Conservation (phyloP, 2,888 invertebrate species). For the Lucinisca nassula region DNA sequence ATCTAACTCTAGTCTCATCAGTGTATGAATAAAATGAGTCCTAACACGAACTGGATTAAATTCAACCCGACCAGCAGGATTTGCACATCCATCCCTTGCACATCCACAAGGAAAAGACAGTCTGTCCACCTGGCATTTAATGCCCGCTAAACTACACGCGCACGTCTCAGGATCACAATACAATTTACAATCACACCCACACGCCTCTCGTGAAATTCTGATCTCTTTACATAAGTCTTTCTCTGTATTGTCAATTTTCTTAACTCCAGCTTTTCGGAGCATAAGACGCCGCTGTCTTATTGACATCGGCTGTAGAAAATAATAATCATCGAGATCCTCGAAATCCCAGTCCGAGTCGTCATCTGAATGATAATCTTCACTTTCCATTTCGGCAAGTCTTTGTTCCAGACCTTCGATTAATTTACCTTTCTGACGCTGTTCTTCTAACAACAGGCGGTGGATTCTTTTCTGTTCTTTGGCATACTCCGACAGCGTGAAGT, state of each 20-base stretch:
- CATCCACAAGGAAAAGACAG: constrained; percentile 99
- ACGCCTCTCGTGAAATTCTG: constrained; percentile 94
- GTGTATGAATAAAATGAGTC: constrained; percentile 98
- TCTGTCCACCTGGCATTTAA: constrained; percentile 99
- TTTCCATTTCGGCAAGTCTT: constrained; percentile 67
- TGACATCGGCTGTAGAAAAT: constrained; percentile 93
- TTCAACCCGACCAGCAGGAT: constrained; percentile 97
- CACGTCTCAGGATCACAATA: constrained; percentile 98
- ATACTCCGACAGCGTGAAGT: constrained; percentile 96
- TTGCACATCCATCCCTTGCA: constrained; percentile 97
- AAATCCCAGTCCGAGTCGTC: constrained; percentile 84
- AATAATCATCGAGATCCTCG: constrained; percentile 84
- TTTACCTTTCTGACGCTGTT: constrained; percentile 90
- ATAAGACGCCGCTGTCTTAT: constrained; percentile 96
- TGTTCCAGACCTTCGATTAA: constrained; percentile 78
- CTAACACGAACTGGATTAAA: constrained; percentile 98
- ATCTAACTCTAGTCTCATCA: constrained; percentile 92
- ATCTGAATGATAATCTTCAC: constrained; percentile 79
- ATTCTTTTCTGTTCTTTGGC: constrained; percentile 95
- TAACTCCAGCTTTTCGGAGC: constrained; percentile 96
- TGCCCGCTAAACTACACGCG: constrained; percentile 97
- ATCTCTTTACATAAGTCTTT: constrained; percentile 98
- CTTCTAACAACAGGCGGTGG: constrained; percentile 94
- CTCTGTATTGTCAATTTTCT: constrained; percentile 97
- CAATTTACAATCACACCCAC: constrained; percentile 87